These are phyloP conservation scores for Ormyrus rosae DNA, from an alignment of 2,888 invertebrate species.

Conservation along the genomic window DNA sequence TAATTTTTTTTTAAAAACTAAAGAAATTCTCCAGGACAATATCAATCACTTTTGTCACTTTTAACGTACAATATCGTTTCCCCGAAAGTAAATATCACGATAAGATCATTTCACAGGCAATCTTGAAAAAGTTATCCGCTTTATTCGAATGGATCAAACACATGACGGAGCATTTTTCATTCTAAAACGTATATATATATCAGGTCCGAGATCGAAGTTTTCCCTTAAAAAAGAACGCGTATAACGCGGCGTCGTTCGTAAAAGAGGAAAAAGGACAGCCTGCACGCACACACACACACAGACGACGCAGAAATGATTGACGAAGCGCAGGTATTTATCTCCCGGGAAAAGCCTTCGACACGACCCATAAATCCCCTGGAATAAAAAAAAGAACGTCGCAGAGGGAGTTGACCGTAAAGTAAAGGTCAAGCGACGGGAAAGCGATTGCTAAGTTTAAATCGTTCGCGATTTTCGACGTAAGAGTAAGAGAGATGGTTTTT, in stretches of 20 bases:
- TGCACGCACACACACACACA: too few species aligned
- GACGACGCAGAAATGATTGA: conserved; percentile 22
- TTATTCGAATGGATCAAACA: not conserved
- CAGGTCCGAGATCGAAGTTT: not conserved
- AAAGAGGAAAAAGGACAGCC: not conserved
- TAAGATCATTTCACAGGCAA: conserved; percentile 18
- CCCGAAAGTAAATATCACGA: not conserved
- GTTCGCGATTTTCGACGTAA: too few species aligned
- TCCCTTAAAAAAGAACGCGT: not conserved
- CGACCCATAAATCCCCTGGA: not conserved
- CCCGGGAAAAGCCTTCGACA: not conserved
- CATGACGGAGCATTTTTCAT: conserved; percentile 33
- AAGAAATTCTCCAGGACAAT: too few species aligned
- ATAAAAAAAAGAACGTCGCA: conserved; percentile 1
- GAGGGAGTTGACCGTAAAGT: too few species aligned
- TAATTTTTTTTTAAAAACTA: too few species aligned
- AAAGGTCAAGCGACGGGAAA: too few species aligned
- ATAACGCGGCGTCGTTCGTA: not conserved
- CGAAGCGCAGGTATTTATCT: conserved; percentile 31
- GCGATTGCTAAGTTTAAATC: too few species aligned
- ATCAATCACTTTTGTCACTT: conserved; percentile 23
- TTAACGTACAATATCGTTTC: not conserved
- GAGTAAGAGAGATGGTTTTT: too few species aligned
- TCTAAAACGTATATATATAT: conserved; percentile 18
- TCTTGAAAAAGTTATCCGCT: conserved; percentile 39